A percentile compares a stretch with the other conserved stretches of the same genome.
These are phyloP conservation scores for Diorhabda carinulata DNA, from an alignment of 1,140 invertebrate species.

Conservation along the genomic window DNA sequence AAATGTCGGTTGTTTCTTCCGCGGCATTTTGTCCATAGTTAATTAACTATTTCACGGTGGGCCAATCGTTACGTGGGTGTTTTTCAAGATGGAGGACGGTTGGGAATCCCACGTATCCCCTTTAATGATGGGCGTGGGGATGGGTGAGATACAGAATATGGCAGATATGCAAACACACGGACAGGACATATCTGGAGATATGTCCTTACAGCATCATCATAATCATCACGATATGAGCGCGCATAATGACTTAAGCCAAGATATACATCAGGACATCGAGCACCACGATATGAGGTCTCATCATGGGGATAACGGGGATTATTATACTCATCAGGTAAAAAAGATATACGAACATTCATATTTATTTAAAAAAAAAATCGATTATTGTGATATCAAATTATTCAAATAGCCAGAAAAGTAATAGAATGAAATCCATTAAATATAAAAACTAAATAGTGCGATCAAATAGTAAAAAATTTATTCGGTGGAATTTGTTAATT, in stretches of 20 bases:
- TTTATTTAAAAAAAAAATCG: neutral
- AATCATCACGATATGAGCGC: conserved; percentile 26
- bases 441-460: no score
- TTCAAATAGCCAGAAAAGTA: no score
- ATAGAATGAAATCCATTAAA: no score
- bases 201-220: conserved; percentile 32
- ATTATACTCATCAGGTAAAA: conserved; percentile 41
- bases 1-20: neutral
- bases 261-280: conserved; percentile 34
- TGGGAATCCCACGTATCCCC: conserved; percentile 47
- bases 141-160: conserved; percentile 39
- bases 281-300: conserved; percentile 31
- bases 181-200: conserved; percentile 28
- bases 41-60: conserved; percentile 13
- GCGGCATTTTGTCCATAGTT: conserved; percentile 6
- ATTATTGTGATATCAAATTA: no score
- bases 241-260: conserved; percentile 33
- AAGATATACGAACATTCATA: neutral
- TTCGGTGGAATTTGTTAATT: no score
- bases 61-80: conserved; percentile 16
- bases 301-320: conserved; percentile 33
- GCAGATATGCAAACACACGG: conserved; percentile 34
- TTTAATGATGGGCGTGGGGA: conserved; percentile 45
- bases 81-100: conserved; percentile 44
- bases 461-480: no score